Base-by-base conservation (phyloP, 2,797 vertebrate genomes). In the Epinephelus malabaricus region DNA sequence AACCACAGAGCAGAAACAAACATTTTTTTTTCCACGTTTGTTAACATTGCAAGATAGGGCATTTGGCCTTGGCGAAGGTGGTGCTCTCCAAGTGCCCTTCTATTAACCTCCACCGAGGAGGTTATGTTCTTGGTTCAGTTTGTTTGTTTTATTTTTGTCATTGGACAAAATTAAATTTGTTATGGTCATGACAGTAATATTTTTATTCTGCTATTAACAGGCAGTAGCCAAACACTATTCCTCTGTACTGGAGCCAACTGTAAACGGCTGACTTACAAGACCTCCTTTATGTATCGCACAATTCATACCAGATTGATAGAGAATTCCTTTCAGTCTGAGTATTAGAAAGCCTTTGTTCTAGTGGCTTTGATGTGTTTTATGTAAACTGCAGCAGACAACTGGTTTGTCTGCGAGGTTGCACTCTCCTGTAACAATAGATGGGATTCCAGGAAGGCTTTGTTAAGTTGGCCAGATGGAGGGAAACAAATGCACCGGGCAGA, bases 241-340 rank as follows among this genome's bases (percentile, higher is more conserved):
- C 17, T 82, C 53, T 69, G 54, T 53, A 15, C 55, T 46, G 14
- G 10, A 3, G 18, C 62, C 64, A 47, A 51, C 27, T 78, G 70
- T 76, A 74, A 82, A 73, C 54, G 58, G 59, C 60, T 19, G 2
- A 46, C 60, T 63, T 69, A 80, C 55, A 81, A 71, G 69, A 84
- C 85, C 71, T 84, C 64, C 62, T 81, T 76, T 75, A 69, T 83
- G 66, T 74, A 70, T 81, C 11, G 23, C 60, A 76, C 76, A 86
- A 92, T 89, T 88, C 78, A 65, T 76, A 86, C 70, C 88, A 87
- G 86, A 90, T 73, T 90, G 81, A 88, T 85, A 72, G 30, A 72
- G 73, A 88, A 90, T 92, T 86, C 69, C 74, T 79, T 84, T 81
- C 40, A 68, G 84, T 87, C 88, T 87, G 86, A 63, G 34, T 61